Base-by-base conservation (phyloP, 2,113 vertebrate species). In the Spilogale gracilis region DNA sequence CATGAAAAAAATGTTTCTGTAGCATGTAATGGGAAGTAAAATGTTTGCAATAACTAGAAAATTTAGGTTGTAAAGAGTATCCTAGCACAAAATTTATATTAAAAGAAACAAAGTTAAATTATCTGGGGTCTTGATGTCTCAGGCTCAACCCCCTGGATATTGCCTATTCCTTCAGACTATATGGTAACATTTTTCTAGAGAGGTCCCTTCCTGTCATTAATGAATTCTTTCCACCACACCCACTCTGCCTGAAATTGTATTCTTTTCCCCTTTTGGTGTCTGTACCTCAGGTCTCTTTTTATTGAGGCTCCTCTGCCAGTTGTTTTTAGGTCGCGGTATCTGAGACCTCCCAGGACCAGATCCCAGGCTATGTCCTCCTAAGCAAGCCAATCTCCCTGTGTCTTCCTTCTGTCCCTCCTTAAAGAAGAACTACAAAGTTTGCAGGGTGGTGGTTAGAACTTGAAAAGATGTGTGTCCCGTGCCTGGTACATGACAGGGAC, bases 1-100 rank as follows among this genome's bases (percentile, higher is more conserved):
- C 90, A 6, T 54, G n/a, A 89, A 97, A 87, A 87, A 74, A 50
- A 73, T 3, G 5, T 38, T 96, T n/a, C 71, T 81, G 45, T 88
- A 16, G 1, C 48, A 85, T 6, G 12, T 17, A 87, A 18, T 25
- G 25, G 54, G 84, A 95, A 95, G 52, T 80, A 58, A 83, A 84
- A 52, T 60, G 11, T 95, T 89, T 93, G 32, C 45, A 81, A 13
- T 30, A 91, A 4, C 78, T 32, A 79, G 81, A 80, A 14, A 38
- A 76, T 58, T 85, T 56, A 94, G n/a, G 10, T 94, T 83, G 32
- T 83, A 52, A 56, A 69, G 63, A 95, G 1, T n/a, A 2, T 86
- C 43, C 76, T 14, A 76, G 25, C n/a, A 25, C 43, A 88, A 61
- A 38, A 38, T 93, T 95, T 48, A 91, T 58, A 20, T 13, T 30